Percentiles rank a stretch among this genome's conserved stretches.
Conservation (phyloP, 2,113 vertebrate genomes). For the Oncorhynchus keta region DNA sequence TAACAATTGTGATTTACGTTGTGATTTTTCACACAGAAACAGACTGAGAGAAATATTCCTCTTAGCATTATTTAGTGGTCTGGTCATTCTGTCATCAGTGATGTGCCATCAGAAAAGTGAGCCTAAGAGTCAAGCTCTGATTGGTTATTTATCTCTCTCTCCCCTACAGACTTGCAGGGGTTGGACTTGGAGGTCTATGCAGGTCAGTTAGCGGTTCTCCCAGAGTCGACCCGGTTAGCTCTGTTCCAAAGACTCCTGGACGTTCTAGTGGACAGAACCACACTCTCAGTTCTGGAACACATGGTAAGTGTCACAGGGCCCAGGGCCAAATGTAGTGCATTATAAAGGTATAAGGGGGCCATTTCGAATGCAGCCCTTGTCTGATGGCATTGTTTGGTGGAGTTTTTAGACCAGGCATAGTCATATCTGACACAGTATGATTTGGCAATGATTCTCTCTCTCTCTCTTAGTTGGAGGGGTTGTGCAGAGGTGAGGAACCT, state of each 20-base stretch:
- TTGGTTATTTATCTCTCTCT: not conserved
- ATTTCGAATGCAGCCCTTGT: too few relatives aligned
- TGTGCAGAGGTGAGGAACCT: not conserved
- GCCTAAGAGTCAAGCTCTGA: too few relatives aligned
- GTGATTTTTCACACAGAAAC: not conserved
- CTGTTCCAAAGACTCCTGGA: not conserved
- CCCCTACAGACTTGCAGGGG: not conserved
- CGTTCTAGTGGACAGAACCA: conserved; percentile 1
- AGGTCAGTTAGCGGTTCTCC: not conserved
- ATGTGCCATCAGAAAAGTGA: too few relatives aligned
- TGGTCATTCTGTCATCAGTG: too few relatives aligned
- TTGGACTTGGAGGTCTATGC: not conserved
- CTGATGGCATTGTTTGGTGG: too few relatives aligned
- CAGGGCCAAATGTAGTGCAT: not conserved
- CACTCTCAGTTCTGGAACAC: not conserved
- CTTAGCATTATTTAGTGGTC: too few relatives aligned
- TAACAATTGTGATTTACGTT: not conserved
- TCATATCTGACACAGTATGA: too few relatives aligned
- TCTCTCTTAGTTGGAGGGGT: not conserved
- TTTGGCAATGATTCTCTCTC: not conserved
- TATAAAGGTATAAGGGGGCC: too few relatives aligned
- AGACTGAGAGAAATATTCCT: too few relatives aligned
- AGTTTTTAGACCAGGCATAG: too few relatives aligned
- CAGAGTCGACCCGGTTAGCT: not conserved
- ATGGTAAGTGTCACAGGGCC: not conserved